phyloP scores from a whole-genome alignment of 2,888 invertebrate genomes.

The Mayetiola destructor region DNA sequence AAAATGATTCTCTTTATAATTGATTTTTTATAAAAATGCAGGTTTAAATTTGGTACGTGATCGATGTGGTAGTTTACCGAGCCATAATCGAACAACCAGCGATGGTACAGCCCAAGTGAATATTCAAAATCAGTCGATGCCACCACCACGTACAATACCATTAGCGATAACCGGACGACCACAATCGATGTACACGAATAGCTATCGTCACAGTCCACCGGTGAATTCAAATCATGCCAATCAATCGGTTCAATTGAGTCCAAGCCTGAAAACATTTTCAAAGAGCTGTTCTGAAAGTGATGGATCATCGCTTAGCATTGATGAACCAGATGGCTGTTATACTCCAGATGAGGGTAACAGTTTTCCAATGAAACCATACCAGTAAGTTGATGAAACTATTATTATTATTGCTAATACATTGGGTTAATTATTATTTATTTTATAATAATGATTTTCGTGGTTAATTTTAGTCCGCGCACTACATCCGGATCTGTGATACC shows the following conservation, averaged over 20 bases:
- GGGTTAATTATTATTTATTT: background rate
- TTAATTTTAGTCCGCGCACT: slow-evolving; percentile 22
- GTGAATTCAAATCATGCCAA: slow-evolving; percentile 34
- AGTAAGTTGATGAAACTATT: too few relatives aligned
- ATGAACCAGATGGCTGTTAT: slow-evolving; percentile 43
- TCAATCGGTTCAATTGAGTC: slow-evolving; percentile 38
- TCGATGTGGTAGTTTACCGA: slow-evolving; percentile 71
- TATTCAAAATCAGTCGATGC: slow-evolving; percentile 25
- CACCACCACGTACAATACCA: slow-evolving; percentile 34
- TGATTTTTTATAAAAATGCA: slow-evolving; percentile 8
- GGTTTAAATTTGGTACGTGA: slow-evolving; percentile 40
- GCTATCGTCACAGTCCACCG: slow-evolving; percentile 34
- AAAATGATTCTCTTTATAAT: background rate
- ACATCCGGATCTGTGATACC: slow-evolving; percentile 38
- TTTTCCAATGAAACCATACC: slow-evolving; percentile 26
- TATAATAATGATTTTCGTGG: background rate
- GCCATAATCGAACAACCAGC: slow-evolving; percentile 51
- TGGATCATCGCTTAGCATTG: slow-evolving; percentile 51
- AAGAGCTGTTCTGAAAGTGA: slow-evolving; percentile 49
- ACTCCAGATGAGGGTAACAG: slow-evolving; percentile 43
- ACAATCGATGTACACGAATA: slow-evolving; percentile 33
- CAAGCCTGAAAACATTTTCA: slow-evolving; percentile 22
- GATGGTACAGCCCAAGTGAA: slow-evolving; percentile 37
- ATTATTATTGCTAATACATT: background rate
- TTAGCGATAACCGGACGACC: slow-evolving; percentile 29